Percentiles rank a stretch among this genome's conserved stretches.
Evolutionary conservation across 2,113 vertebrate genomes (phyloP).

Genomic region (Psophia crepitans): DNA sequence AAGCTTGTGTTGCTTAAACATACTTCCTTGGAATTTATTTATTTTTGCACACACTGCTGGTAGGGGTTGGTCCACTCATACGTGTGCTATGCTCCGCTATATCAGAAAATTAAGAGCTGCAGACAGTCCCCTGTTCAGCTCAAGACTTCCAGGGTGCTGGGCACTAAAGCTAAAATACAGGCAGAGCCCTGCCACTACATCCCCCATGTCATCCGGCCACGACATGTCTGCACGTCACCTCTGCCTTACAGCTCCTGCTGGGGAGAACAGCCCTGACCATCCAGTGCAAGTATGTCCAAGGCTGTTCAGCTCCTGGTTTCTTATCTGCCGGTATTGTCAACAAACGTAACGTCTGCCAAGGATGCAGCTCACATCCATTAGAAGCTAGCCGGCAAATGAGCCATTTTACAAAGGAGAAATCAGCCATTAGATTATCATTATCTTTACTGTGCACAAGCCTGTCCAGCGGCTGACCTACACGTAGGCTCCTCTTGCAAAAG

Average conservation of each 20-base stretch:
- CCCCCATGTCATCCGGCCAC: neutral
- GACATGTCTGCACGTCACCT: neutral
- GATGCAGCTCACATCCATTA: neutral
- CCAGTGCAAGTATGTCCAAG: neutral
- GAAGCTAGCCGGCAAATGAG: neutral
- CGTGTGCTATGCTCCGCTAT: neutral
- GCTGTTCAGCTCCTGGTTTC: neutral
- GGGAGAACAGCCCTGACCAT: neutral
- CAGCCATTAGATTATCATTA: neutral
- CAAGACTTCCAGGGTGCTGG: neutral
- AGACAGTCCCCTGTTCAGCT: neutral
- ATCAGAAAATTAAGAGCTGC: neutral
- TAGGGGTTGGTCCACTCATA: neutral
- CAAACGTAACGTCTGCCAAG: neutral
- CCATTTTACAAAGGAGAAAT: neutral
- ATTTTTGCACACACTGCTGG: neutral
- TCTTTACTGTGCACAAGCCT: neutral
- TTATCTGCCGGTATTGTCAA: neutral
- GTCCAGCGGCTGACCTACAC: neutral
- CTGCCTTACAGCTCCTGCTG: neutral
- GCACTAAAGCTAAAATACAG: neutral
- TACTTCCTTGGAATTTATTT: neutral
- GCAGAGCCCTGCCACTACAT: neutral
- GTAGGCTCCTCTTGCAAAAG: neutral
- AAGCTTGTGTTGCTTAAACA: neutral